phyloP scores from a whole-genome alignment of 2,113 vertebrate species.

The Oceanites oceanicus region DNA sequence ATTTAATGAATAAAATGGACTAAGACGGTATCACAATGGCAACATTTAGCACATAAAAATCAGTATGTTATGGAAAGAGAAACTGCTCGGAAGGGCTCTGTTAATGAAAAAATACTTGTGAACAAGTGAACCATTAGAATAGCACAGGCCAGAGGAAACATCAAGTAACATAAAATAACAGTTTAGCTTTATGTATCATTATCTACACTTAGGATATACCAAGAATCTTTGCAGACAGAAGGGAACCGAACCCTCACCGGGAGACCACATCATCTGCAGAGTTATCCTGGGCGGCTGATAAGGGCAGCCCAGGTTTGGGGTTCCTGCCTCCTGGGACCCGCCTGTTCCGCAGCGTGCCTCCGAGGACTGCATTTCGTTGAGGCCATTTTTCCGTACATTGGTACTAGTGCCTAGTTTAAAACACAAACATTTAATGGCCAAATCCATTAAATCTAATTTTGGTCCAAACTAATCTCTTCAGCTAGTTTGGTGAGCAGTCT shows the following conservation, averaged over 20 bases:
- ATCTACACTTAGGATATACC: not conserved
- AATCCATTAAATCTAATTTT: not conserved
- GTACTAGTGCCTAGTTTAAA: not conserved
- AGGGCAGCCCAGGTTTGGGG: not conserved
- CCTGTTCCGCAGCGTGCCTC: rapidly evolving
- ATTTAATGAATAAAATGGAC: not conserved
- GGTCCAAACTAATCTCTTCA: not conserved
- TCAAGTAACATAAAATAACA: not conserved
- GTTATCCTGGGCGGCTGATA: not conserved
- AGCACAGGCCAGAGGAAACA: not conserved
- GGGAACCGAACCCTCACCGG: not conserved
- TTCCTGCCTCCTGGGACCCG: not conserved
- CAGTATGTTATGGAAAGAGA: not conserved
- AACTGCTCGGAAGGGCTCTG: not conserved
- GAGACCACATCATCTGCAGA: not conserved
- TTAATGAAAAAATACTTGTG: not conserved
- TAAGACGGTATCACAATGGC: not conserved
- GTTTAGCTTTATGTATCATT: not conserved
- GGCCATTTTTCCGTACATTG: rapidly evolving
- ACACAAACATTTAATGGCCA: not conserved
- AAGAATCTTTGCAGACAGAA: not conserved
- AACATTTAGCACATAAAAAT: not conserved
- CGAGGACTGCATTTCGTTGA: rapidly evolving
- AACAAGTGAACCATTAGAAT: not conserved
- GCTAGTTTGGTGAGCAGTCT: not conserved